Percentiles rank a stretch among this genome's conserved stretches.
These are phyloP conservation scores for Rhimphoctona megacephalus DNA, from an alignment of 2,888 invertebrate species.

Conservation along the genomic window DNA sequence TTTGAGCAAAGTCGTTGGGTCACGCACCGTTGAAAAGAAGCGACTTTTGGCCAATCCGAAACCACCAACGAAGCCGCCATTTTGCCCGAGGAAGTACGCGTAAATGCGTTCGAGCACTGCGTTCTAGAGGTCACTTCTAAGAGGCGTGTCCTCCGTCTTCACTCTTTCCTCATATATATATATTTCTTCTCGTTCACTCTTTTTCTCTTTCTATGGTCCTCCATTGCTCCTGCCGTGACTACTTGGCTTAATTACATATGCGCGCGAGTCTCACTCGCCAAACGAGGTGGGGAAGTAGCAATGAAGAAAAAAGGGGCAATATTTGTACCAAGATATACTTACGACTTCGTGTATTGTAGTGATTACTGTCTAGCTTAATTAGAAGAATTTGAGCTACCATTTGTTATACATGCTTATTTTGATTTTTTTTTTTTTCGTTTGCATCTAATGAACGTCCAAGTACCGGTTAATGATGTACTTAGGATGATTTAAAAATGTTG, in stretches of 20 bases:
- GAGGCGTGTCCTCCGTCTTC: constrained; percentile 67
- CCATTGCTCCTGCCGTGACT: constrained; percentile 45
- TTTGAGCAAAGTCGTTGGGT: constrained; percentile 58
- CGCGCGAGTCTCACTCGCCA: constrained; percentile 46
- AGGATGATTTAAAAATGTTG: not conserved
- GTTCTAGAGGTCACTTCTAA: constrained; percentile 62
- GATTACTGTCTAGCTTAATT: constrained; percentile 18
- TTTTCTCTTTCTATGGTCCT: constrained; percentile 3
- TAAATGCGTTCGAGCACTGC: constrained; percentile 61
- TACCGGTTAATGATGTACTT: not conserved
- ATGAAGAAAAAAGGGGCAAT: constrained; percentile 16
- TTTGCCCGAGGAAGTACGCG: constrained; percentile 70
- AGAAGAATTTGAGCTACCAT: constrained; percentile 32
- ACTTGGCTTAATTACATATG: constrained; percentile 66
- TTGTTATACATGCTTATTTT: constrained; percentile 4
- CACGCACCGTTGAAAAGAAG: constrained; percentile 67
- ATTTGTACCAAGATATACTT: constrained; percentile 26
- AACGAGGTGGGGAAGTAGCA: constrained; percentile 55
- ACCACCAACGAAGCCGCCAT: constrained; percentile 71
- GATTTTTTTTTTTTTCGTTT: not conserved
- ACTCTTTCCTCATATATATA: not conserved
- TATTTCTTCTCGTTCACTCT: constrained; percentile 4
- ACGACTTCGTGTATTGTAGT: constrained; percentile 2
- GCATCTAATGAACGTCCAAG: not conserved
- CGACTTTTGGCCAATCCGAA: constrained; percentile 65